Evolutionary conservation across 2,113 vertebrate genomes (phyloP).

Genomic region (Calidris pugnax): DNA sequence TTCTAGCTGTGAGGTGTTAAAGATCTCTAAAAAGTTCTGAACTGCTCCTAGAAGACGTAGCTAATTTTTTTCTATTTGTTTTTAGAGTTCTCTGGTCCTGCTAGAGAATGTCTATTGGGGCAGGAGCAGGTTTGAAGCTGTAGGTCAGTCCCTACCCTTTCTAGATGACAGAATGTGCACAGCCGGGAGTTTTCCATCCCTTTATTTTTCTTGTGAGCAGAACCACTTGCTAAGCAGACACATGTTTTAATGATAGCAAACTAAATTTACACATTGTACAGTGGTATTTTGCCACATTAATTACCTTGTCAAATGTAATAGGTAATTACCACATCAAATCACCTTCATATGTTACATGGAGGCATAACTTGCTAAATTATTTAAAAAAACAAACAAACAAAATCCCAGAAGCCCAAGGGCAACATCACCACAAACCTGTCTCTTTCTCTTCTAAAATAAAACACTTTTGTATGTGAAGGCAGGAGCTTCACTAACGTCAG

Average conservation of each 20-base stretch:
- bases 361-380: constrained; percentile 63
- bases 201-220: background rate
- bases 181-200: background rate
- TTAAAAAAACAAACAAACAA: constrained; percentile 56
- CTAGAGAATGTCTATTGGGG: background rate
- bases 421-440: background rate
- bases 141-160: background rate
- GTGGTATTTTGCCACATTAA: constrained; percentile 80
- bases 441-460: background rate
- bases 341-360: constrained; percentile 64
- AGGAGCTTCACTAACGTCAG: background rate
- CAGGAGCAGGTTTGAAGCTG: background rate
- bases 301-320: constrained; percentile 80
- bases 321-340: constrained; percentile 80
- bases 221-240: constrained; percentile 71
- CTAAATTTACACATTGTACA: constrained; percentile 73
- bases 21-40: background rate
- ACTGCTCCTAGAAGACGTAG: background rate
- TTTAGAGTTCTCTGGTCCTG: background rate
- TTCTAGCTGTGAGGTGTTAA: background rate
- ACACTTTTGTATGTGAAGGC: background rate
- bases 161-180: background rate
- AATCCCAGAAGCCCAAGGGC: constrained; percentile 34
- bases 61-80: background rate
- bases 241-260: constrained; percentile 70